Evolutionary conservation across 2,797 vertebrate genomes (phyloP).

Genomic region (Melopsittacus undulatus): DNA sequence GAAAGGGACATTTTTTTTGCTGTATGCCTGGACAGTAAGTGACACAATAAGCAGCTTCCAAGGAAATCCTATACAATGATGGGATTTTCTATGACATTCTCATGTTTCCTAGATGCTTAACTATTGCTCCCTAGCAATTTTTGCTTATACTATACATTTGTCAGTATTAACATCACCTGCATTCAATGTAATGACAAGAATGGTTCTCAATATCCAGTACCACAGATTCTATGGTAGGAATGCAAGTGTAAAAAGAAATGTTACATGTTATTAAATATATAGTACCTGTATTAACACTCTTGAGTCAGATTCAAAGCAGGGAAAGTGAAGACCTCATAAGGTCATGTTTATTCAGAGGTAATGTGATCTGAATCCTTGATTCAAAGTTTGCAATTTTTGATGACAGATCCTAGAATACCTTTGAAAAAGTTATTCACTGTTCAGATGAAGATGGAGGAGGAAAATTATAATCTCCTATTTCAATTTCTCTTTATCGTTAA

Average conservation of each 20-base stretch:
- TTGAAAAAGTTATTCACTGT: constrained; percentile 69
- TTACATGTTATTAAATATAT: neutral
- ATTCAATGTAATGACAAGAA: neutral
- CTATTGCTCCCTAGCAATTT: neutral
- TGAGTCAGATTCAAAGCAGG: neutral
- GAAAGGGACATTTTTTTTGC: neutral
- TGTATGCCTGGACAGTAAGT: neutral
- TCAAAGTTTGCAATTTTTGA: constrained; percentile 32
- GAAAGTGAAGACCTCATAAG: constrained; percentile 18
- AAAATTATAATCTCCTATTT: constrained; percentile 64
- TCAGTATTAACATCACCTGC: neutral
- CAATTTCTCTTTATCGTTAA: constrained; percentile 73
- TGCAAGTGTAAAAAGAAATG: constrained; percentile 22
- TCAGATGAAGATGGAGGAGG: constrained; percentile 34
- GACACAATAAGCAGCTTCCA: neutral
- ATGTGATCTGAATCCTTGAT: constrained; percentile 9
- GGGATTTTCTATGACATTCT: neutral
- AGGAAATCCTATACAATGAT: neutral
- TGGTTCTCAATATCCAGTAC: neutral
- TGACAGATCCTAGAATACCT: constrained; percentile 55
- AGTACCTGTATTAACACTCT: constrained; percentile 22
- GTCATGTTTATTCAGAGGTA: constrained; percentile 42
- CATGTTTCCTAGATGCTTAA: neutral
- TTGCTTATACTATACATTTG: neutral
- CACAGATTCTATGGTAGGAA: constrained; percentile 13